Evolutionary conservation across 2,113 vertebrate species (phyloP).

Genomic region (Neolamprologus tretocephalus): DNA sequence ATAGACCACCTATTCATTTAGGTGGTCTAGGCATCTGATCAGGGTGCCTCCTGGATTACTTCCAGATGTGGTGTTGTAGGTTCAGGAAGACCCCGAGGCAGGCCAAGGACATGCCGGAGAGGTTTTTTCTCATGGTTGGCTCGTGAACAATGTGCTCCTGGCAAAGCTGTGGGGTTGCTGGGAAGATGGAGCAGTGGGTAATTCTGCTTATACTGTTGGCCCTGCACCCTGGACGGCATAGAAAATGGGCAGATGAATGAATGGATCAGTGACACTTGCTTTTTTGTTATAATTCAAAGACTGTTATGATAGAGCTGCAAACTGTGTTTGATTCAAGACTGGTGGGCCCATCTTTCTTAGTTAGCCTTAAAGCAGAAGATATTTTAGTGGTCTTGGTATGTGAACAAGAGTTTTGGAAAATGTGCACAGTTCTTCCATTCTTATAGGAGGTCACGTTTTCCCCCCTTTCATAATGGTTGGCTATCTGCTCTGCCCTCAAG

Average conservation of each 20-base stretch:
- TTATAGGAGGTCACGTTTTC: not conserved
- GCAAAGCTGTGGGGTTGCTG: not conserved
- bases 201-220: not conserved
- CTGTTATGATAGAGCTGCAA: not conserved
- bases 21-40: not conserved
- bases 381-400: not conserved
- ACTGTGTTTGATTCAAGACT: not conserved
- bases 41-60: not conserved
- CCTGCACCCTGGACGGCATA: not conserved
- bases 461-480: not conserved
- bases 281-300: fast-evolving
- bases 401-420: not conserved
- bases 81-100: not conserved
- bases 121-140: not conserved
- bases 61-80: not conserved
- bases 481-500: not conserved
- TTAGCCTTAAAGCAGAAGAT: not conserved
- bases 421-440: not conserved
- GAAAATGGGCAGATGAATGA: not conserved
- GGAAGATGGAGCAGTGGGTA: not conserved
- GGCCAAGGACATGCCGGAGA: not conserved
- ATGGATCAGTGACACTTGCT: not conserved
- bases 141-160: not conserved
- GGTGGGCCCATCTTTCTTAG: not conserved
- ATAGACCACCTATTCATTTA: not conserved